Evolutionary conservation across 2,888 invertebrate species (phyloP).

Genomic region (Sesamia inferens): DNA sequence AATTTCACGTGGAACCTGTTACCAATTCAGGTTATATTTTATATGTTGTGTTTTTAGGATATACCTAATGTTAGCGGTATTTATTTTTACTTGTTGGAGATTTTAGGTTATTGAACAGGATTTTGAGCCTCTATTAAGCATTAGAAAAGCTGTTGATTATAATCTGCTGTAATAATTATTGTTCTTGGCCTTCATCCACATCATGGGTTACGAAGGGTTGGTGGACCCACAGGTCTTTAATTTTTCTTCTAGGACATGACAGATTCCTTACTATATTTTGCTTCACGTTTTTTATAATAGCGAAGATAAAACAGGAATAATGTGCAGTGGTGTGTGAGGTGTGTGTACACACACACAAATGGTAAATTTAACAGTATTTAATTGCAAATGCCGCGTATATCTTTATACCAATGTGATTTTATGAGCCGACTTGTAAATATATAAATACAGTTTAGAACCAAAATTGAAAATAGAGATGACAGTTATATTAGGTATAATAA

Average conservation of each 20-base stretch:
- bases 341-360: no score
- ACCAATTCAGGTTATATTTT: slow-evolving; percentile 63
- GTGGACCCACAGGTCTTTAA: no score
- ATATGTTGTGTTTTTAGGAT: slow-evolving; percentile 44
- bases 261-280: neutral
- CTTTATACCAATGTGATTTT: neutral
- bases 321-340: no score
- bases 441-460: neutral
- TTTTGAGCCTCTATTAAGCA: neutral
- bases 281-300: neutral
- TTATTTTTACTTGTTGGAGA: slow-evolving; percentile 16
- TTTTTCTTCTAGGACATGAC: neutral
- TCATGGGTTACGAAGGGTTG: no score
- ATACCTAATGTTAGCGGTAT: slow-evolving; percentile 4
- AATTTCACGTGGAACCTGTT: slow-evolving; percentile 67
- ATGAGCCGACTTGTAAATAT: neutral
- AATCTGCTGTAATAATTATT: no score
- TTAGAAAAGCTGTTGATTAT: neutral
- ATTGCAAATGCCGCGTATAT: neutral
- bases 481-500: no score
- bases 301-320: no score
- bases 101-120: slow-evolving; percentile 11
- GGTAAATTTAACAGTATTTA: no score
- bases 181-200: no score
- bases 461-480: neutral